These are phyloP conservation scores for Drosophila sordidula DNA, from an alignment of 2,888 invertebrate genomes.

Conservation along the genomic window DNA sequence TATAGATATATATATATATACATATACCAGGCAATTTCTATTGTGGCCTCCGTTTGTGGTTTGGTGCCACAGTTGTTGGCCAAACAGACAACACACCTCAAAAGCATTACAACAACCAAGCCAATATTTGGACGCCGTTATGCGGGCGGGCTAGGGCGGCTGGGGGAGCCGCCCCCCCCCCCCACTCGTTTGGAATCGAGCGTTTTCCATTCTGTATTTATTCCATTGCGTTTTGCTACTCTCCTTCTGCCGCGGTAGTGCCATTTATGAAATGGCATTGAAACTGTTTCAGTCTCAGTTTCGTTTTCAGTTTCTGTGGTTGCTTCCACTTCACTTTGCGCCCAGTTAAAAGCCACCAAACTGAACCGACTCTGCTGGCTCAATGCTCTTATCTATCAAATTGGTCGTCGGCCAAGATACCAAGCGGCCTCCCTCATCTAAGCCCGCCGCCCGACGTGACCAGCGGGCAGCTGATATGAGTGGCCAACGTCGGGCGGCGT, in stretches of 20 bases:
- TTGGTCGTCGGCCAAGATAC: constrained; percentile 66
- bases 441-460: constrained; percentile 10
- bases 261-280: constrained; percentile 79
- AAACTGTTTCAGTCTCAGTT: constrained; percentile 53
- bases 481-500: constrained; percentile 17
- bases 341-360: constrained; percentile 5
- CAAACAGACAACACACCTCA: constrained; percentile 76
- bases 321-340: constrained; percentile 45
- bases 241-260: constrained; percentile 16
- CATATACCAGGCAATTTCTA: neutral
- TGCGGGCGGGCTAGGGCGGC: constrained; percentile 42
- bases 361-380: constrained; percentile 41
- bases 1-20: neutral
- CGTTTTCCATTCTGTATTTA: constrained; percentile 73
- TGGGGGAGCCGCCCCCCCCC: neutral
- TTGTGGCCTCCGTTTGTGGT: constrained; percentile 41
- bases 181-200: constrained; percentile 23
- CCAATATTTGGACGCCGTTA: constrained; percentile 73
- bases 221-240: constrained; percentile 71
- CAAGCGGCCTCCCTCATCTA: neutral
- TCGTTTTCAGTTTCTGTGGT: constrained; percentile 18
- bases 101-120: constrained; percentile 78
- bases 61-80: constrained; percentile 43
- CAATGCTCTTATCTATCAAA: constrained; percentile 74
- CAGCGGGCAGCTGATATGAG: constrained; percentile 18